Conservation (phyloP, 2,113 vertebrate species). For the Leptosomus discolor region DNA sequence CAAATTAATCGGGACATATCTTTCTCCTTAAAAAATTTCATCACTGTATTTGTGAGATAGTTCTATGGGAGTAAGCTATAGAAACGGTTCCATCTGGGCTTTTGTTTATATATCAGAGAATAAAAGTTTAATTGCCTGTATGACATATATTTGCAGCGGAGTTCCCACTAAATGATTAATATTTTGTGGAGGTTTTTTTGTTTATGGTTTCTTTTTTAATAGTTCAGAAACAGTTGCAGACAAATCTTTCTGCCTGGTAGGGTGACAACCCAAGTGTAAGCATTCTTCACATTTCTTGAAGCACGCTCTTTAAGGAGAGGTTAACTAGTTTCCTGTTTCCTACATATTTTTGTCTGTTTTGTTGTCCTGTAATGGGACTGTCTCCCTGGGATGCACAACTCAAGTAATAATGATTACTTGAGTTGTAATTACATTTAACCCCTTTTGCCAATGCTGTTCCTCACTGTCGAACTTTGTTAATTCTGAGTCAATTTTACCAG, state of each 20-base stretch:
- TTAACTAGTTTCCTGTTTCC: neutral
- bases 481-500: neutral
- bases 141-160: neutral
- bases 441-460: neutral
- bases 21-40: neutral
- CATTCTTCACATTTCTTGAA: neutral
- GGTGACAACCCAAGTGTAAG: neutral
- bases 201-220: neutral
- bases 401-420: neutral
- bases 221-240: neutral
- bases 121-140: neutral
- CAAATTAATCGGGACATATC: neutral
- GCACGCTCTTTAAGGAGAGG: neutral
- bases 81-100: neutral
- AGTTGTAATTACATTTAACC: neutral
- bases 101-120: neutral
- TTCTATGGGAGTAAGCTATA: neutral
- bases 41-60: neutral
- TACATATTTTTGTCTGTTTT: neutral
- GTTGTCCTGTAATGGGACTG: neutral
- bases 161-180: neutral
- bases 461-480: neutral
- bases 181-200: neutral
- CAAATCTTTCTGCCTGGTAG: neutral
- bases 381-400: neutral